These are phyloP conservation scores for Tiliacea citrago DNA, from an alignment of 2,888 invertebrate genomes.

Conservation along the genomic window DNA sequence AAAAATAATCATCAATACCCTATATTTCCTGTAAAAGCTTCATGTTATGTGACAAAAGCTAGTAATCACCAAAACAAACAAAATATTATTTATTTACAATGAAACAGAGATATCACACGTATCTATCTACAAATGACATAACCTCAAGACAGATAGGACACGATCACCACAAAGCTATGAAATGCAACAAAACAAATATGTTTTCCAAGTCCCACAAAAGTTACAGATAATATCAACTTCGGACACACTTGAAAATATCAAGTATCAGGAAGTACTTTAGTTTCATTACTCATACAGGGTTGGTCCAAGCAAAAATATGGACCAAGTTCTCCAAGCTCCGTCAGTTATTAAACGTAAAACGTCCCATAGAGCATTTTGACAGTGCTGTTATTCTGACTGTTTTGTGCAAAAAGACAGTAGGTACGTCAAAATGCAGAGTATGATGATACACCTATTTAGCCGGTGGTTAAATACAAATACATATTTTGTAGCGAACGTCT, in stretches of 20 bases:
- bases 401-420: background rate
- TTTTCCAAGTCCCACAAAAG: constrained; percentile 11
- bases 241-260: constrained; percentile 20
- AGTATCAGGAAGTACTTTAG: constrained; percentile 22
- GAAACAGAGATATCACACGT: constrained; percentile 39
- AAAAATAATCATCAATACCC: background rate
- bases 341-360: no score
- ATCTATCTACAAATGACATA: constrained; percentile 32
- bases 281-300: background rate
- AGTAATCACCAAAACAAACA: background rate
- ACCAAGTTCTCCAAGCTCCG: no score
- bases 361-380: background rate
- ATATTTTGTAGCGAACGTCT: no score
- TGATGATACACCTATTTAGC: no score
- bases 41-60: background rate
- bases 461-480: no score
- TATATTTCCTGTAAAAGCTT: constrained; percentile 13
- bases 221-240: constrained; percentile 40
- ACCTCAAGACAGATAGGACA: constrained; percentile 54
- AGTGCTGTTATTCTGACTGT: background rate
- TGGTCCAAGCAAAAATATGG: background rate
- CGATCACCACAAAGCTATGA: constrained; percentile 39
- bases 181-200: constrained; percentile 36
- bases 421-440: background rate
- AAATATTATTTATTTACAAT: constrained; percentile 30